Base-by-base conservation (phyloP, 2,888 invertebrate genomes). In the Limenitis camilla region DNA sequence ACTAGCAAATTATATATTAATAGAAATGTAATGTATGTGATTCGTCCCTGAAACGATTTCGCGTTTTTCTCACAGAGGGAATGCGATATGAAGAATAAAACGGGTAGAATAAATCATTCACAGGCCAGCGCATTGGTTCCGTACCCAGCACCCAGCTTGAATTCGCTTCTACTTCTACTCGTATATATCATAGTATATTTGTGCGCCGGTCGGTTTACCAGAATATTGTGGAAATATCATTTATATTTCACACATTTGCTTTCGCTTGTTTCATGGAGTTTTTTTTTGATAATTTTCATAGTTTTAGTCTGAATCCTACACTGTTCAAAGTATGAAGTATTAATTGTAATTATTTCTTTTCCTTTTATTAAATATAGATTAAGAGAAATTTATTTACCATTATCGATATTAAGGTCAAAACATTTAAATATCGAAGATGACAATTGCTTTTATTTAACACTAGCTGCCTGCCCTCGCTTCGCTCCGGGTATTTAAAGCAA, bases 61-160 rank as follows among this genome's bases (percentile, higher is more conserved):
- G 55, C 58, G 61, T 54, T 60, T 58, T 55, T 59, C 63, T 55
- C 60, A 54, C 60, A 57, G 55, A 62, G 64, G 60, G 61, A 65
- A 55, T 56, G 63, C 62, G 61, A 66, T 67, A 65, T 68, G 66
- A 67, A 62, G 65, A 66, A 66, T 64, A 62, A 62, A 61, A 59
- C 55, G 57, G 51, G 58, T 52, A 55, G 58, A 44, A 65, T 69
- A 67, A 69, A 69, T 69, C 68, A 69, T 68, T 69, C 61, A 68
- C 67, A 68, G 65, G 48, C 68, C 65, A 61, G 57, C 64, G 68
- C 65, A 61, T 64, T 61, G 60, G 61, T 62, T 60, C 59, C 53
- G 57, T 55, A 56, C 52, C 46, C 56, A 52, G 52, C 54, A 19
- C 49, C 49, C 56, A 52, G 52, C 54, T 55, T 55, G 59, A 54